These are phyloP conservation scores for Busseola fusca DNA, from an alignment of 2,888 invertebrate genomes.

Conservation along the genomic window DNA sequence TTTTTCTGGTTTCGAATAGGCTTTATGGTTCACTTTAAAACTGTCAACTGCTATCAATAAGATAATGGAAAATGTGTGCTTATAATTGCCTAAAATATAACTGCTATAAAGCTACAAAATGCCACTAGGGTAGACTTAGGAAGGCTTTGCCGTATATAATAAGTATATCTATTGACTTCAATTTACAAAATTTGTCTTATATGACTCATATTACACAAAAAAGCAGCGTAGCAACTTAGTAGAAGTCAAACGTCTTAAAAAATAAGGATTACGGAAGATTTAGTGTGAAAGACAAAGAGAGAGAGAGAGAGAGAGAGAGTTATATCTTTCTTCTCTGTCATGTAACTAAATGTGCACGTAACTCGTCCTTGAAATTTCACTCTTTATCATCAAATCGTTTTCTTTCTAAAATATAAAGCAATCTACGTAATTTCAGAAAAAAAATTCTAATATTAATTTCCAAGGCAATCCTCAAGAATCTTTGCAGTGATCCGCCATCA, in stretches of 20 bases:
- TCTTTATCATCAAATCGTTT: background rate
- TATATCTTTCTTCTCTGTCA: background rate
- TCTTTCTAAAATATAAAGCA: background rate
- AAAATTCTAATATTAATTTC: background rate
- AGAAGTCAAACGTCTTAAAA: background rate
- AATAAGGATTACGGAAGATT: background rate
- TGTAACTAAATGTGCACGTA: background rate
- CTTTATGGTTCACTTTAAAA: background rate
- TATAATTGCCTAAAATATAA: background rate
- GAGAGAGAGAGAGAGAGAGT: too few species aligned
- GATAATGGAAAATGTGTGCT: background rate
- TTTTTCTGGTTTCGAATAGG: background rate
- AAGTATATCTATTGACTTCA: background rate
- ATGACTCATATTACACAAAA: background rate
- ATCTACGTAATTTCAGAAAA: background rate
- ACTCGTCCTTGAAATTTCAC: background rate
- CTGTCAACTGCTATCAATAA: background rate
- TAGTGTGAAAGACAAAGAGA: background rate
- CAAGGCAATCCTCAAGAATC: background rate
- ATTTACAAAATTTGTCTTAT: background rate
- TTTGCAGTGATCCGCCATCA: constrained; percentile 29
- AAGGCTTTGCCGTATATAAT: background rate
- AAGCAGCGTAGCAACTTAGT: background rate
- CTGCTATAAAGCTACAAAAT: background rate
- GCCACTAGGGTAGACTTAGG: background rate